Evolutionary conservation across 1,140 invertebrate genomes (phyloP).

Genomic region (Drosophila bocqueti): DNA sequence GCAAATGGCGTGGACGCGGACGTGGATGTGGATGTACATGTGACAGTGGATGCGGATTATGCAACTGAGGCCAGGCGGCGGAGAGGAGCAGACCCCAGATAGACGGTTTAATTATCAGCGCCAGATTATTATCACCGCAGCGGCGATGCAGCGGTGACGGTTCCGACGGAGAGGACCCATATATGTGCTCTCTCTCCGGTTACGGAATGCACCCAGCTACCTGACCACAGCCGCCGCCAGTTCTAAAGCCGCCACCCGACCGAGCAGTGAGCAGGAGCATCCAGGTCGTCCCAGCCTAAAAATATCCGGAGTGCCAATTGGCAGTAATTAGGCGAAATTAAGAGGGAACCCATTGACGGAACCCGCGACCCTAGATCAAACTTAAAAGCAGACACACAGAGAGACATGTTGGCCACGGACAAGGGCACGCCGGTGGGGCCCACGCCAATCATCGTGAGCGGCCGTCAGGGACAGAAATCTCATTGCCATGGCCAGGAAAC

Average conservation of each 20-base stretch:
- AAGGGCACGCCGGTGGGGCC: conserved; percentile 44
- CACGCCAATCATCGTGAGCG: conserved; percentile 57
- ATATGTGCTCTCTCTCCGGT: conserved; percentile 22
- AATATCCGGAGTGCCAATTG: conserved; percentile 54
- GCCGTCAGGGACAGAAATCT: conserved; percentile 30
- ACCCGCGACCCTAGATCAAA: conserved; percentile 2
- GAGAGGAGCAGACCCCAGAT: conserved; percentile 34
- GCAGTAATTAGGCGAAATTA: conserved; percentile 40
- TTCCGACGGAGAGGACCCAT: conserved; percentile 17
- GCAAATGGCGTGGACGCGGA: conserved; percentile 21
- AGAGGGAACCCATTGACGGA: conserved; percentile 7
- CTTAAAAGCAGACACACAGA: conserved; percentile 14
- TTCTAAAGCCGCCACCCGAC: conserved; percentile 34
- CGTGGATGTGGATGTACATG: conserved; percentile 32
- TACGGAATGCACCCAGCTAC: conserved; percentile 33
- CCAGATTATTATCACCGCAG: conserved; percentile 70
- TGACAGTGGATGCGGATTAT: conserved; percentile 55
- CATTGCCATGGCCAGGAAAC: conserved; percentile 50
- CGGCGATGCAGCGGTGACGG: conserved; percentile 44
- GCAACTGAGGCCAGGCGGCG: conserved; percentile 49
- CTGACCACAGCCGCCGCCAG: conserved; percentile 23
- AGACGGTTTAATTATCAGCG: conserved; percentile 70
- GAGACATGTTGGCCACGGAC: conserved; percentile 60
- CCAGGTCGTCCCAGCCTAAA: conserved; percentile 19
- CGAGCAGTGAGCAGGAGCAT: conserved; percentile 39